Evolutionary conservation across 92 coral and sea anemone genomes (phyloP), one percentile per base, ranked within the genome.

Genomic region (Porites divaricata): DNA sequence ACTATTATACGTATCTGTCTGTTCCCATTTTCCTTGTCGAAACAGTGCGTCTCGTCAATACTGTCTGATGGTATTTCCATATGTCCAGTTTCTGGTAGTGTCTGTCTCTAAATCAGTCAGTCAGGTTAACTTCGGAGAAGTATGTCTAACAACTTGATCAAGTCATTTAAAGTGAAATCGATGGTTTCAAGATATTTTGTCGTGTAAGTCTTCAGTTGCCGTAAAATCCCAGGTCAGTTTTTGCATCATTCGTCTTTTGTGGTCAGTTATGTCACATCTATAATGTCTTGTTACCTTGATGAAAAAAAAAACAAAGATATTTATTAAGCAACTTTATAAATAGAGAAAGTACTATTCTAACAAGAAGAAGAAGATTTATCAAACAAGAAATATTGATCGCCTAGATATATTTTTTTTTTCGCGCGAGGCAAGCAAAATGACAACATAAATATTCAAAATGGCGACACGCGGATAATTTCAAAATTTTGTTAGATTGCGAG

Each of bases 1-100:
- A 48, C 61, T 67, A 59, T 35, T 19, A 80, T 80, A 80, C 85
- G 76, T 80, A 80, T 80, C 85, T 80, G 85, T 57, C 54, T 80
- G 20, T 58, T 19, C 68, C 45, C 59, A 63, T 68, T 41, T 8
- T 77, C 20, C 70, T 13, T 21, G 63, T 9, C 65, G 0, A 64
- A 26, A 10, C 14, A 26, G 57, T 8, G 74, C 35, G 48, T 79
- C 52, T 67, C 19, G 51, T 80, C 14, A 56, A 19, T 76, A 26
- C 16, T 80, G 45, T 35, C 16, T 53, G 17, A 22, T 25, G 12
- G 2, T 25, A 17, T 58, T 20, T n/a, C 67, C 23, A 41, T 12
- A 67, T 63, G 28, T 11, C 1, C 11, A 21, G 22, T 14, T 54
- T 6, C 23, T 11, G 61, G 8, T 2, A 20, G n/a, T 26, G 77